Percentiles rank a stretch among this genome's conserved stretches.
phyloP scores from a whole-genome alignment of 2,113 vertebrate genomes.

The Dicentrarchus labrax region DNA sequence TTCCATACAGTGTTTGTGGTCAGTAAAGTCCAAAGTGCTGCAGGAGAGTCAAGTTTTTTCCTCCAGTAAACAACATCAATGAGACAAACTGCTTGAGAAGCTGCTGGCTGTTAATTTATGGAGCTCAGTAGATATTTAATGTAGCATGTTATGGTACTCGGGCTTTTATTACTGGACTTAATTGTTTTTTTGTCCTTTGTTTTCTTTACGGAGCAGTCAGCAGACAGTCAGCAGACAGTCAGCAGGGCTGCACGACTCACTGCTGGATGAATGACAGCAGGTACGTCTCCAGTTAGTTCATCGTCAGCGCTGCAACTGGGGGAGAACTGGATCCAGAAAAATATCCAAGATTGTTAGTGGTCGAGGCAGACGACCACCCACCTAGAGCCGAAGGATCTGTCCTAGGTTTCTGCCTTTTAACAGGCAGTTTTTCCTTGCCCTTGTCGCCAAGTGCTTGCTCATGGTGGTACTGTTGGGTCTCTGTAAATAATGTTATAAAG shows the following conservation, averaged over 20 bases:
- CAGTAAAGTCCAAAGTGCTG: neutral
- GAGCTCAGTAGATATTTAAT: slow-evolving; percentile 78
- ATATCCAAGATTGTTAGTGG: too few species aligned
- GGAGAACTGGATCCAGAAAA: too few species aligned
- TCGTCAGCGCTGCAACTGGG: neutral
- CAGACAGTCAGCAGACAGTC: slow-evolving; percentile 33
- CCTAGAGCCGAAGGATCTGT: too few species aligned
- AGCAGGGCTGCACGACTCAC: neutral
- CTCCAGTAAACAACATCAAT: slow-evolving; percentile 62
- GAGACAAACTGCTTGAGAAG: slow-evolving; percentile 71
- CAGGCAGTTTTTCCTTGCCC: too few species aligned
- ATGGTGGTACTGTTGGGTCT: too few species aligned
- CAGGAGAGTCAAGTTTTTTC: slow-evolving; percentile 37
- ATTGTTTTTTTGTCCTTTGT: slow-evolving; percentile 82
- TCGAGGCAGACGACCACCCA: too few species aligned
- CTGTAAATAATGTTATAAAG: too few species aligned
- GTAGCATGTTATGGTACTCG: slow-evolving; percentile 81
- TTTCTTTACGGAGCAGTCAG: slow-evolving; percentile 71
- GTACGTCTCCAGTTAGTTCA: neutral
- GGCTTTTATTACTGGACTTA: slow-evolving; percentile 75
- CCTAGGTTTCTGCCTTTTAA: too few species aligned
- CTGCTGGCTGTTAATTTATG: slow-evolving; percentile 75
- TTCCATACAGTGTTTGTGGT: neutral
- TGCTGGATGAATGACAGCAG: neutral
- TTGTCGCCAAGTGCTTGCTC: too few species aligned